Conservation (phyloP, 2,797 vertebrate species). For the Masticophis lateralis region DNA sequence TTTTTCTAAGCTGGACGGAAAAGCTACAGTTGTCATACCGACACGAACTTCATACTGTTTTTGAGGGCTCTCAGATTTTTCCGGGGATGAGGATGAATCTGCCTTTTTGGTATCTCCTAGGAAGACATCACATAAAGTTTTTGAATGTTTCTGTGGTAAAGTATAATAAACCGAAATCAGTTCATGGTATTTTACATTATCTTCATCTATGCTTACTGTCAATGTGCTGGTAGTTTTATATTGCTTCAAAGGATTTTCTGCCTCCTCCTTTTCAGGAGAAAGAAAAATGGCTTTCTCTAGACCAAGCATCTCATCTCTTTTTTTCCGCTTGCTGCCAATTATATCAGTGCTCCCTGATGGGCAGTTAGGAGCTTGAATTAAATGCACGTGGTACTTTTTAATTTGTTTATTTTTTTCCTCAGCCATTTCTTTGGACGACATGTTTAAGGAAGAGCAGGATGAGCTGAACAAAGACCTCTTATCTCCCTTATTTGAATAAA, state of each 20-base stretch:
- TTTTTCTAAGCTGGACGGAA: conserved; percentile 47
- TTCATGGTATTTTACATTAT: conserved; percentile 74
- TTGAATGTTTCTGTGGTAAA: conserved; percentile 70
- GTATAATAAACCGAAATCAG: conserved; percentile 78
- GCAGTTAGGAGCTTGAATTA: conserved; percentile 30
- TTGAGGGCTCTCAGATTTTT: conserved; percentile 36
- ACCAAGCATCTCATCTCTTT: conserved; percentile 16
- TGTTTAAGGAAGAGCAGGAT: conserved; percentile 37
- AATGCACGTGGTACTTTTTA: conserved; percentile 23
- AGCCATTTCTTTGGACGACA: conserved; percentile 38
- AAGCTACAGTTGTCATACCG: conserved; percentile 34
- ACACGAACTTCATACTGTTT: conserved; percentile 42
- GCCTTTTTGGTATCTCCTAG: conserved; percentile 57
- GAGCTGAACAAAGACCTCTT: conserved; percentile 18
- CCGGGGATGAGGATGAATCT: conserved; percentile 39
- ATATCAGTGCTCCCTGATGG: conserved; percentile 5
- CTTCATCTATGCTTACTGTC: conserved; percentile 73
- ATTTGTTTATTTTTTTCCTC: conserved; percentile 16
- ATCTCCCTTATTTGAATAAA: conserved; percentile 38
- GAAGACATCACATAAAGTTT: conserved; percentile 64
- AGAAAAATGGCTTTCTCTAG: conserved; percentile 49
- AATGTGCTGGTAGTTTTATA: conserved; percentile 74
- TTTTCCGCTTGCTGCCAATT: conserved; percentile 12
- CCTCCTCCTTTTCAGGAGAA: conserved; percentile 38
- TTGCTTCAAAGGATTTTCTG: conserved; percentile 64